Evolutionary conservation across 2,888 invertebrate genomes (phyloP).

Genomic region (Blomia tropicalis): DNA sequence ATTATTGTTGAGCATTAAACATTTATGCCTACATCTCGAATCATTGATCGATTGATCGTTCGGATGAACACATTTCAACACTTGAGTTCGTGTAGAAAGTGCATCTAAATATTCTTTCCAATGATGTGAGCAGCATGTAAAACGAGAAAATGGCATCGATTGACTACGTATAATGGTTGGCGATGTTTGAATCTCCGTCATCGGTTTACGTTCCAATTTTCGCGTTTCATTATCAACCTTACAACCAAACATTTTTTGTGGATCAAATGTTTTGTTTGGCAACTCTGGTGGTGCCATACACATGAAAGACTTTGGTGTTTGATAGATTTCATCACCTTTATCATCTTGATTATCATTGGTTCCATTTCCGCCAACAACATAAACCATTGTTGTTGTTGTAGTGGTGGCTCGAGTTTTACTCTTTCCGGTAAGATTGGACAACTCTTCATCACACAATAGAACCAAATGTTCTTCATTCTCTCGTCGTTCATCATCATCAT

Average conservation of each 20-base stretch:
- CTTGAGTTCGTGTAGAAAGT: background rate
- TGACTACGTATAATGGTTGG: conserved; percentile 8
- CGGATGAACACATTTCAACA: background rate
- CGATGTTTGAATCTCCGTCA: background rate
- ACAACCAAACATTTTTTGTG: conserved; percentile 21
- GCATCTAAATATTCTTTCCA: conserved; percentile 12
- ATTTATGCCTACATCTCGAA: background rate
- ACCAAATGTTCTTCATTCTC: background rate
- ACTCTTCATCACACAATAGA: background rate
- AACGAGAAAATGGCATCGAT: conserved; percentile 18
- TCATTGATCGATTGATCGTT: background rate
- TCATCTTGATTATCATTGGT: background rate
- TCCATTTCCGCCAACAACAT: background rate
- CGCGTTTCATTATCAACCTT: conserved; percentile 5
- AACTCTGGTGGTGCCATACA: background rate
- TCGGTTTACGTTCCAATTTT: background rate
- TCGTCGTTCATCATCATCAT: background rate
- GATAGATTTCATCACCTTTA: background rate
- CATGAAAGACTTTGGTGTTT: background rate
- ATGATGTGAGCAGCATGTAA: background rate
- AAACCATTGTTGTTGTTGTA: background rate
- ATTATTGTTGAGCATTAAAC: background rate
- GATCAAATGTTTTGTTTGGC: conserved; percentile 23
- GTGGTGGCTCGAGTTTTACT: background rate
- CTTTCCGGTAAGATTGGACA: background rate